Percentiles rank a stretch among this genome's conserved stretches.
Conservation (phyloP, 2,888 invertebrate genomes). For the Ypsolopha sequella region DNA sequence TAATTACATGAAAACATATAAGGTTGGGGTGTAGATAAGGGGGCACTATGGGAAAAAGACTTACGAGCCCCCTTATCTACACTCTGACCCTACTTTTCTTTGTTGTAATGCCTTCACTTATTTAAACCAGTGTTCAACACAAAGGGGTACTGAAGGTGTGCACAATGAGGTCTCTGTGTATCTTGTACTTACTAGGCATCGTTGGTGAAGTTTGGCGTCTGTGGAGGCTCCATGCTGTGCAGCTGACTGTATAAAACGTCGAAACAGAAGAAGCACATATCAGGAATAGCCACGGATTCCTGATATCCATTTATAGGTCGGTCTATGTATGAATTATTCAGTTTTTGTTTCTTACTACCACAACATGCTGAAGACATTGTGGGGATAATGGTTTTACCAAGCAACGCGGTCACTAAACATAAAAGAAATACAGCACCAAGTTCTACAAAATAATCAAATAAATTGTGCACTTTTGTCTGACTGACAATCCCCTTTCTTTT, state of each 20-base stretch:
- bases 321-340: constrained; percentile 77
- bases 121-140: no score
- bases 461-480: no score
- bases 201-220: constrained; percentile 92
- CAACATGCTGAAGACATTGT: constrained; percentile 92
- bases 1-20: no score
- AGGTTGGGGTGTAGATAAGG: no score
- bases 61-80: no score
- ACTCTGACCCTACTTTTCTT: no score
- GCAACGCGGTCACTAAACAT: constrained; percentile 23
- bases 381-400: constrained; percentile 19
- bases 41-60: no score
- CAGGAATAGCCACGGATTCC: constrained; percentile 83
- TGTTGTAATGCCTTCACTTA: no score
- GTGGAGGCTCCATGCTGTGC: constrained; percentile 92
- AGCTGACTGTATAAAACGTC: constrained; percentile 97
- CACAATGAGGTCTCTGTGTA: no score
- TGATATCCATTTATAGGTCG: constrained; percentile 68
- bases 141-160: no score
- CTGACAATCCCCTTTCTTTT: no score
- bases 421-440: background rate
- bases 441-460: no score
- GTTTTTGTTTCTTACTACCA: constrained; percentile 92
- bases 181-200: constrained; percentile 88
- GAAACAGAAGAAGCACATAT: constrained; percentile 99